These are phyloP conservation scores for Zosterops pallidus DNA, from an alignment of 2,113 vertebrate genomes.

Conservation along the genomic window DNA sequence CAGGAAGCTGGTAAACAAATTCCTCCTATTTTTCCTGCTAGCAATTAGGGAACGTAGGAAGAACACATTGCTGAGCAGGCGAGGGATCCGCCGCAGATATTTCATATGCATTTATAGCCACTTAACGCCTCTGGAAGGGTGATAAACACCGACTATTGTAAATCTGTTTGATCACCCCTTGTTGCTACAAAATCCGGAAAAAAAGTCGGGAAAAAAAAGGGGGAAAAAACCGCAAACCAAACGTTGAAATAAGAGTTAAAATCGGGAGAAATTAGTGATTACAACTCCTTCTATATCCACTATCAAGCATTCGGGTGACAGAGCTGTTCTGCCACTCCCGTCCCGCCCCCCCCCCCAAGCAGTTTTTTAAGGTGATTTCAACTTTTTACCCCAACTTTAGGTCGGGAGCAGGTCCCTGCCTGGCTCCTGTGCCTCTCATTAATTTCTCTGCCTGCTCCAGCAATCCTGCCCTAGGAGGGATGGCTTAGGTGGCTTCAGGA, in stretches of 20 bases:
- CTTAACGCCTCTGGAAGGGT: background rate
- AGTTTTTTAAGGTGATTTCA: background rate
- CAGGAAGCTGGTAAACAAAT: constrained; percentile 42
- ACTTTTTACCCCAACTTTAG: background rate
- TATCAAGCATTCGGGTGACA: fast-evolving
- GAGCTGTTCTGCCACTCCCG: background rate
- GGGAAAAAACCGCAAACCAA: background rate
- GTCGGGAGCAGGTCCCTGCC: background rate
- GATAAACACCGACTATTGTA: background rate
- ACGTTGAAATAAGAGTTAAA: background rate
- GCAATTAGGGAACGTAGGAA: constrained; percentile 36
- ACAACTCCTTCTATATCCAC: background rate
- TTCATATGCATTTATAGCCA: background rate
- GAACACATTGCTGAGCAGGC: constrained; percentile 4
- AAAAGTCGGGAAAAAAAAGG: background rate
- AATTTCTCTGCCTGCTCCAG: background rate
- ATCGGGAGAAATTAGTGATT: background rate
- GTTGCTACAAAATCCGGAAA: background rate
- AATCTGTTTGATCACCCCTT: background rate
- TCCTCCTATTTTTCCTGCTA: constrained; percentile 32
- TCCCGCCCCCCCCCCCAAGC: too few relatives aligned
- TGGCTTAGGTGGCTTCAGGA: constrained; percentile 4
- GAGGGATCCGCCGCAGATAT: background rate
- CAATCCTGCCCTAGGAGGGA: background rate
- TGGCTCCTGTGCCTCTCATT: background rate